Conservation (phyloP, 2,113 vertebrate genomes). For the Ciconia maguari region DNA sequence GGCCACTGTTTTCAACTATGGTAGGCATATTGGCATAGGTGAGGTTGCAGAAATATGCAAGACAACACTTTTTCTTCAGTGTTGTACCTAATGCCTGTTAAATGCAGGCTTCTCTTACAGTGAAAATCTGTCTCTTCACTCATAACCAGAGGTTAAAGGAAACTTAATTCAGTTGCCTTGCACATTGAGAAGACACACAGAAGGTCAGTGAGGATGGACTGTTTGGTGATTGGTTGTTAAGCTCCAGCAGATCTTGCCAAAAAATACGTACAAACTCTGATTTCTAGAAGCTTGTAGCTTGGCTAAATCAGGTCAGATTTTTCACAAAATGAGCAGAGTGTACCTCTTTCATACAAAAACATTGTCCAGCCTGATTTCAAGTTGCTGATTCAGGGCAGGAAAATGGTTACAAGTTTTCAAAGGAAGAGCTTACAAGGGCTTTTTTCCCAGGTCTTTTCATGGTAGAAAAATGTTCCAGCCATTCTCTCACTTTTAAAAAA, state of each 20-base stretch:
- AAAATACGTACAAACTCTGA: background rate
- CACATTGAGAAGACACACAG: rapidly evolving
- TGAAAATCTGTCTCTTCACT: background rate
- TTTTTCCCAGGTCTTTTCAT: background rate
- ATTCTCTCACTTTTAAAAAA: background rate
- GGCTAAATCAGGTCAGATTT: background rate
- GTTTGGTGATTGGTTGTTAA: background rate
- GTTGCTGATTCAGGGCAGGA: background rate
- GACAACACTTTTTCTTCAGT: background rate
- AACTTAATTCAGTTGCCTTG: background rate
- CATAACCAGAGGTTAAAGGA: background rate
- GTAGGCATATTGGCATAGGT: background rate
- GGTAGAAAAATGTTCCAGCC: background rate
- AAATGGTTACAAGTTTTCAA: background rate
- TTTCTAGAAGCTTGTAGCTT: background rate
- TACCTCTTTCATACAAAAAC: background rate
- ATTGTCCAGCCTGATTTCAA: background rate
- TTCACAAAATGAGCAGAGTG: background rate
- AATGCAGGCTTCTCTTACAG: background rate
- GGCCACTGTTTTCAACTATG: background rate
- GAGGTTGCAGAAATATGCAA: background rate
- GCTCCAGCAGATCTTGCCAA: background rate
- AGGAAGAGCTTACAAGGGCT: background rate
- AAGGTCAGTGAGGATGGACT: background rate
- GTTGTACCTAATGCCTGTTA: background rate